These are phyloP conservation scores for Pangasianodon hypophthalmus DNA, from an alignment of 2,113 vertebrate species.

Conservation along the genomic window DNA sequence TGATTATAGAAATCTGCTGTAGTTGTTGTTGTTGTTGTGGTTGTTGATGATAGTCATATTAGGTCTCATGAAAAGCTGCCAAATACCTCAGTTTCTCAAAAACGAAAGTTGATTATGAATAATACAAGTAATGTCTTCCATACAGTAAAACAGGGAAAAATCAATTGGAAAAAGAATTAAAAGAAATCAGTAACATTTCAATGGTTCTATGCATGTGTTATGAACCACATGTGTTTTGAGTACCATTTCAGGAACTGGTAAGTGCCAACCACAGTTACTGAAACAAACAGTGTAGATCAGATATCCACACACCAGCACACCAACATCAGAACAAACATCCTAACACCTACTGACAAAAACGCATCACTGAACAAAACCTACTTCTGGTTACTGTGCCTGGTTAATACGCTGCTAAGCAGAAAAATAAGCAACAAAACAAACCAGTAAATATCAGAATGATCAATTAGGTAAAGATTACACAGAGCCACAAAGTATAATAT, in stretches of 20 bases:
- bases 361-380: slow-evolving; percentile 30
- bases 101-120: neutral
- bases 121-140: neutral
- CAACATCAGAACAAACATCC: slow-evolving; percentile 12
- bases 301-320: slow-evolving; percentile 4
- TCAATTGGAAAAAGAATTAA: slow-evolving; percentile 45
- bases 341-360: slow-evolving; percentile 17
- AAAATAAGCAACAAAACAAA: slow-evolving; percentile 25
- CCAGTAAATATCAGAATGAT: slow-evolving; percentile 34
- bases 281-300: slow-evolving; percentile 28
- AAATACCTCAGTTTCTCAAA: slow-evolving; percentile 28
- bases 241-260: slow-evolving; percentile 35
- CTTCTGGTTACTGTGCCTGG: slow-evolving; percentile 38
- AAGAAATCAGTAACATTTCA: neutral
- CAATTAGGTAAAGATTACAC: slow-evolving; percentile 26
- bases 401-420: slow-evolving; percentile 6
- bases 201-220: slow-evolving; percentile 14
- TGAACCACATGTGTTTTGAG: neutral
- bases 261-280: slow-evolving; percentile 32
- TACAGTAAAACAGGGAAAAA: neutral
- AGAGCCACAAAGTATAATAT: slow-evolving; percentile 28
- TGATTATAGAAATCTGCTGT: neutral
- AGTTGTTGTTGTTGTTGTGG: neutral
- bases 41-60: neutral
- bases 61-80: neutral